These are phyloP conservation scores for Muntiacus muntjak DNA, from an alignment of 2,113 vertebrate species.

Conservation along the genomic window DNA sequence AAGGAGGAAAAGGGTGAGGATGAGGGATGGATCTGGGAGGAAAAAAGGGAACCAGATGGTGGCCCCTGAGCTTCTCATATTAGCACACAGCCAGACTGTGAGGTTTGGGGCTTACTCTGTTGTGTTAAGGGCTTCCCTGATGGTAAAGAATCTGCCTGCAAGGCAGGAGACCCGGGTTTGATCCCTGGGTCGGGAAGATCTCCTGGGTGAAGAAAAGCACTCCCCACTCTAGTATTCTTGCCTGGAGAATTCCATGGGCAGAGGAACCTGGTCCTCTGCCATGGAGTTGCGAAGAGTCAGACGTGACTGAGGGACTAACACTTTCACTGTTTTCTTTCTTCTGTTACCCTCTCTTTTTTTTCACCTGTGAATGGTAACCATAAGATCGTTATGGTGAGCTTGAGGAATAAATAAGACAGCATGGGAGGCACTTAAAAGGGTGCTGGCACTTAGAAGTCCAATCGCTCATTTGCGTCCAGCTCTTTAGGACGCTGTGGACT, in stretches of 20 bases:
- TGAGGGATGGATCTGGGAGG: neutral
- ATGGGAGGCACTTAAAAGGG: neutral
- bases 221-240: neutral
- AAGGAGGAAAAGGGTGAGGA: neutral
- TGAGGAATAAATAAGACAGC: neutral
- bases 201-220: neutral
- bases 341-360: neutral
- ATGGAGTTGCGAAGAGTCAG: neutral
- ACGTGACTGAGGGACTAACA: neutral
- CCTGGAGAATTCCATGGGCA: neutral
- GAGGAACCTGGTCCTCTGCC: neutral
- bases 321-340: neutral
- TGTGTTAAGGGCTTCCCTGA: neutral
- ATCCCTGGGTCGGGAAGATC: neutral
- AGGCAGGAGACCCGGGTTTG: neutral
- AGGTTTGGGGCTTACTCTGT: neutral
- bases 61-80: neutral
- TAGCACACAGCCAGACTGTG: neutral
- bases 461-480: neutral
- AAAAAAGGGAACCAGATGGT: rapidly evolving
- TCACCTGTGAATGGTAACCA: too few species aligned
- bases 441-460: rapidly evolving
- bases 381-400: rapidly evolving
- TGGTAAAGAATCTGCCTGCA: neutral
- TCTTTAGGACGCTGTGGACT: neutral